A percentile compares a stretch with the other conserved stretches of the same genome.
These are phyloP conservation scores for Alexandromys fortis DNA, from an alignment of 2,113 vertebrate species.

Conservation along the genomic window DNA sequence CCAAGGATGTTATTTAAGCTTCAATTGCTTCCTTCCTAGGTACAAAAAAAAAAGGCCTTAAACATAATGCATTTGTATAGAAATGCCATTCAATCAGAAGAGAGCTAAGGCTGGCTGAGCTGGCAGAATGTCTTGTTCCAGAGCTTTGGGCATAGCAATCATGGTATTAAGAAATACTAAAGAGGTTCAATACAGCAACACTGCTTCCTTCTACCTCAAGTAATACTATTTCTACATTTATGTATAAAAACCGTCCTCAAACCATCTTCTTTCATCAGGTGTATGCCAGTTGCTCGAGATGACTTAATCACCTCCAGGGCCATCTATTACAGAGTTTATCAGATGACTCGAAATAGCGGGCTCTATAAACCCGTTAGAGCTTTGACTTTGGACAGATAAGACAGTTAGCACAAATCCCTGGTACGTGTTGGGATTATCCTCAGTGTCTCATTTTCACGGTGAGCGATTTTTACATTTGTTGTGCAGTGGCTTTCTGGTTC, in stretches of 20 bases:
- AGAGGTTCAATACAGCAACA: background rate
- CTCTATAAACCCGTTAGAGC: background rate
- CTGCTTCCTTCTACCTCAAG: background rate
- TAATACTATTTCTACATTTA: background rate
- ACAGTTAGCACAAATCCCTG: background rate
- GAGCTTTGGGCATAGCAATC: background rate
- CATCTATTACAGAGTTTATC: background rate
- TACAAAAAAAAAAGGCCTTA: background rate
- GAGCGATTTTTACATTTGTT: background rate
- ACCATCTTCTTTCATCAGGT: background rate
- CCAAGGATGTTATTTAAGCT: background rate
- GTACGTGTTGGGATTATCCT: background rate
- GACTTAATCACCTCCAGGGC: background rate
- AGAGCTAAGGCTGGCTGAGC: background rate
- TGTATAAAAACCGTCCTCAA: background rate
- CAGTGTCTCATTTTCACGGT: background rate
- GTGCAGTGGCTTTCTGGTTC: background rate
- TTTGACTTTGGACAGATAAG: background rate
- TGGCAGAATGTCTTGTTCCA: background rate
- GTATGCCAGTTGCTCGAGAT: background rate
- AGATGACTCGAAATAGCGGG: background rate
- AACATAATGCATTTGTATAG: constrained; percentile 10
- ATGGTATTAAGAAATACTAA: background rate
- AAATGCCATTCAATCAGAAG: background rate
- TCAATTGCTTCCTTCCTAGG: constrained; percentile 43